These are phyloP conservation scores for Onychomys torridus DNA, from an alignment of 2,797 vertebrate species.

Conservation along the genomic window DNA sequence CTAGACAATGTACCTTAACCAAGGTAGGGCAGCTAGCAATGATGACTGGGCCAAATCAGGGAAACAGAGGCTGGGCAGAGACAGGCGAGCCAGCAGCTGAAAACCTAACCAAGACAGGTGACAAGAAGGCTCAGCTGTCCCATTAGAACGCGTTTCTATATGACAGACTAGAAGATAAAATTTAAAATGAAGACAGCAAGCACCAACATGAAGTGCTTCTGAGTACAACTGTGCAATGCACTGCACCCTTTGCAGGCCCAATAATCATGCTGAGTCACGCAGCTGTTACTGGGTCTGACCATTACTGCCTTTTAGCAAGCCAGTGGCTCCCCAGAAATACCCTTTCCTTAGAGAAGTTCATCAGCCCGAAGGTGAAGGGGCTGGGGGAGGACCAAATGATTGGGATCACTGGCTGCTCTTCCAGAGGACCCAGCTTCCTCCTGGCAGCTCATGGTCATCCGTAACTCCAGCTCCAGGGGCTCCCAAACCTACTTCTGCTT, in stretches of 20 bases:
- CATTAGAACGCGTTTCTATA: not conserved
- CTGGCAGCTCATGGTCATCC: not conserved
- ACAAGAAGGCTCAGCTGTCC: not conserved
- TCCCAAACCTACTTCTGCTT: not conserved
- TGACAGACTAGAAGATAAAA: not conserved
- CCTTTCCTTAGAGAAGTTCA: not conserved
- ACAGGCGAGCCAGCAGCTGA: not conserved
- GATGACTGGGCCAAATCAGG: not conserved
- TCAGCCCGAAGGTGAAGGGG: conserved; percentile 1
- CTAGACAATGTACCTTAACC: not conserved
- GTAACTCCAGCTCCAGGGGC: not conserved
- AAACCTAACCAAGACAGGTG: not conserved
- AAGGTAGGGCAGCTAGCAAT: not conserved
- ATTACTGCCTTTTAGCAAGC: not conserved
- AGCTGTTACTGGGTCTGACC: not conserved
- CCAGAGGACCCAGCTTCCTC: not conserved
- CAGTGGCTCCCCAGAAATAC: not conserved
- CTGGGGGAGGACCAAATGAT: not conserved
- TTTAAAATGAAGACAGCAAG: not conserved
- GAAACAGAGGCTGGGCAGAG: not conserved
- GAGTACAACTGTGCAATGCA: not conserved
- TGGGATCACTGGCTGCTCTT: not conserved
- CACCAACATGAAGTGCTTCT: not conserved
- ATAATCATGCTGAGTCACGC: not conserved
- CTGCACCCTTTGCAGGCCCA: not conserved